Evolutionary conservation across 2,888 invertebrate species (phyloP).

Genomic region (Scrobipalpa costella): DNA sequence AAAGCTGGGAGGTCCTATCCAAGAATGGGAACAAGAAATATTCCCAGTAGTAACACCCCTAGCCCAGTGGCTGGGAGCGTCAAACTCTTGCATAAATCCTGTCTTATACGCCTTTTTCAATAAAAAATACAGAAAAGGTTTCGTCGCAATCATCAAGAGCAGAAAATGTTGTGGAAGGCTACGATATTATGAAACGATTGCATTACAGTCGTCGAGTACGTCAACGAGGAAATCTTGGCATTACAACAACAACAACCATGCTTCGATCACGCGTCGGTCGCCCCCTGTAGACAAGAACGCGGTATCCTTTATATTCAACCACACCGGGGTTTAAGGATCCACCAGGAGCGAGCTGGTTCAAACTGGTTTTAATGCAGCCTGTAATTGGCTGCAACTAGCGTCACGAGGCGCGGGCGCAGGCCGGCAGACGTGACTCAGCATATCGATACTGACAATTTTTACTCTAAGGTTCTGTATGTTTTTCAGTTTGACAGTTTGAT

Average conservation of each 20-base stretch:
- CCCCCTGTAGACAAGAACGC: slow-evolving; percentile 77
- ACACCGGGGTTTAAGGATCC: slow-evolving; percentile 85
- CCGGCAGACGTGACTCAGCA: slow-evolving; percentile 52
- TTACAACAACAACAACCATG: slow-evolving; percentile 86
- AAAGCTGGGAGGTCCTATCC: slow-evolving; percentile 88
- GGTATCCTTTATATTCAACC: slow-evolving; percentile 84
- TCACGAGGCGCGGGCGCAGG: slow-evolving; percentile 32
- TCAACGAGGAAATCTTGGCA: slow-evolving; percentile 93
- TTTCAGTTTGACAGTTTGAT: slow-evolving; percentile 67
- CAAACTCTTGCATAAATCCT: slow-evolving; percentile 97
- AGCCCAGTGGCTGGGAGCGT: slow-evolving; percentile 95
- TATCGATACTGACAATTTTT: slow-evolving; percentile 64
- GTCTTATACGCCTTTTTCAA: slow-evolving; percentile 97
- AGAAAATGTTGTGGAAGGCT: slow-evolving; percentile 92
- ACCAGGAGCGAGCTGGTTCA: slow-evolving; percentile 32
- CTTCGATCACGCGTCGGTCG: slow-evolving; percentile 80
- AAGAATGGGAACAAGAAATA: slow-evolving; percentile 89
- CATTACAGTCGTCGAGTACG: slow-evolving; percentile 91
- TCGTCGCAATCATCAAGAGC: slow-evolving; percentile 92
- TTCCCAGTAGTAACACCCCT: slow-evolving; percentile 91
- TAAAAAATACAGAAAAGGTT: slow-evolving; percentile 94
- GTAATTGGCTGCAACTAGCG: slow-evolving; percentile 43
- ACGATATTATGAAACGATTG: slow-evolving; percentile 92
- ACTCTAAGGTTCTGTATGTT: slow-evolving; percentile 42
- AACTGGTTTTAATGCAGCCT: slow-evolving; percentile 49